Base-by-base conservation (phyloP, 2,113 vertebrate genomes). In the Misgurnus mizolepis region DNA sequence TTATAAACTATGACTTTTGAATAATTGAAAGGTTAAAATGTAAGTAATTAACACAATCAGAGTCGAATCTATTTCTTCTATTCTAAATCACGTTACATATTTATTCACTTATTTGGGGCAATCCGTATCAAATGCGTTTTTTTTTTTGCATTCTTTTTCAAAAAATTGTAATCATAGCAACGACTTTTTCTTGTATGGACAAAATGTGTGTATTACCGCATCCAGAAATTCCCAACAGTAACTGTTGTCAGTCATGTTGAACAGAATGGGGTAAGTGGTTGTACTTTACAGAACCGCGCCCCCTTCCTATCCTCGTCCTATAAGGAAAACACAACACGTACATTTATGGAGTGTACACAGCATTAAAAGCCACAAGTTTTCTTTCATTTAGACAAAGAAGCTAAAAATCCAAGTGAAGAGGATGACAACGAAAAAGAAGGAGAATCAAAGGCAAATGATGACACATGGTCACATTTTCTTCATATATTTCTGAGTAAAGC, bases 341-440 rank as follows among this genome's bases (percentile, higher is more conserved):
- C 27, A 34, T 34, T 27, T 18, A 12, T 75, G 56, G 27, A 2
- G 27, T 34, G 27, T 34, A 34, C 58, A 62, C 58, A 14, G 58
- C 18, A 34, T 49, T 74, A 47, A 47, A 62, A 39, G 45, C 12
- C 56, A 10, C 53, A 45, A 45, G 34, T 22, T 10, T n/a, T 0
- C 39, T 2, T 6, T 7, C 22, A 18, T 17, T 43, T 22, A 22
- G 6, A 71, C 12, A 72, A 11, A 74, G 71, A 60, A 61, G 15
- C 55, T 12, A 5, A 56, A 5, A 4, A 60, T 47, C 5, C 55
- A 15, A 47, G 22, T 18, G 8, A 60, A 60, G 8, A 73, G 40
- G n/a, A 75, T 75, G 73, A 39, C 73, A 75, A 18, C 27, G 18
- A 64, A 75, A 64, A 49, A 39, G 43, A 64, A 64, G 34, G 73